Percentiles rank a stretch among this genome's conserved stretches.
Conservation (phyloP, 2,888 invertebrate genomes). For the Rhimphoctona megacephalus region DNA sequence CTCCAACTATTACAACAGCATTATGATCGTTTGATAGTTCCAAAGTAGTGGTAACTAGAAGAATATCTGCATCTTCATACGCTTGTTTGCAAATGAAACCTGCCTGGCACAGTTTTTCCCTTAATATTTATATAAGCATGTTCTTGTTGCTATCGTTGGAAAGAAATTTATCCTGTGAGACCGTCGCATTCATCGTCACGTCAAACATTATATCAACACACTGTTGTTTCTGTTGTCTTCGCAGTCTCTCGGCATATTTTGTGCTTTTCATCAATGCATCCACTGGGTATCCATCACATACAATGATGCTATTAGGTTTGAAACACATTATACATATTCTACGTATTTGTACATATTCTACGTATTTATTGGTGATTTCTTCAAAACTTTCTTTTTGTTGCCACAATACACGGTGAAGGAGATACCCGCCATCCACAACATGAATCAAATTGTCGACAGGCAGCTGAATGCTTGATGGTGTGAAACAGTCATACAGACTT, state of each 20-base stretch:
- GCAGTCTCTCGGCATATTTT: background rate
- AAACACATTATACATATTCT: too few relatives aligned
- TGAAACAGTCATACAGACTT: too few relatives aligned
- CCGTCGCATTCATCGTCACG: background rate
- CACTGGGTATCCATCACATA: background rate
- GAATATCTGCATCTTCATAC: constrained; percentile 1
- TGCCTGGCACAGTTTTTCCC: background rate
- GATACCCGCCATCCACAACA: too few relatives aligned
- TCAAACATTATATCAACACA: too few relatives aligned
- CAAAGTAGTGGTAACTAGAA: background rate
- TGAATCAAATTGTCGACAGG: too few relatives aligned
- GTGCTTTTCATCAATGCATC: background rate
- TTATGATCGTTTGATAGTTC: background rate
- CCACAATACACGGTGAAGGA: too few relatives aligned
- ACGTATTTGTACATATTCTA: too few relatives aligned
- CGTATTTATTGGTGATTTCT: too few relatives aligned
- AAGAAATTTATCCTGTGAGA: background rate
- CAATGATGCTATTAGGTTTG: background rate
- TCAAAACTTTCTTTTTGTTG: too few relatives aligned
- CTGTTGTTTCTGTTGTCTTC: too few relatives aligned
- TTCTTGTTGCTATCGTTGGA: background rate
- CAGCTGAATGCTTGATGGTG: too few relatives aligned
- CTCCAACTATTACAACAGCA: background rate
- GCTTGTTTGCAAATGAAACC: constrained; percentile 1
- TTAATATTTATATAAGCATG: background rate